phyloP scores from a whole-genome alignment of 2,113 vertebrate genomes.

The Gallinago undulata region DNA sequence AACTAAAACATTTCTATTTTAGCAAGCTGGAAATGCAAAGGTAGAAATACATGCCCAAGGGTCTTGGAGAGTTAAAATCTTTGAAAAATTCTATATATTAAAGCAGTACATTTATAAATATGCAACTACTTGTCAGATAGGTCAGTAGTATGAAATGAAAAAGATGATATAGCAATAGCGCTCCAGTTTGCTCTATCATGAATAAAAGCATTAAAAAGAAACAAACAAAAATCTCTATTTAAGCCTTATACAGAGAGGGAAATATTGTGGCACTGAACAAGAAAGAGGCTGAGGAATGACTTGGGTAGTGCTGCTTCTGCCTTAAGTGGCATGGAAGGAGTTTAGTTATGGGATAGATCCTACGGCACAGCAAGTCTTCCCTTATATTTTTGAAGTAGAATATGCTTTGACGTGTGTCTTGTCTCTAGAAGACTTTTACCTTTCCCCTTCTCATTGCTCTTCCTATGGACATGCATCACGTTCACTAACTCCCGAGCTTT shows the following conservation, averaged over 20 bases:
- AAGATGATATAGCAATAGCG: neutral
- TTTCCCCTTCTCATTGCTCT: neutral
- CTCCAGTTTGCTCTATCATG: neutral
- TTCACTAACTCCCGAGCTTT: neutral
- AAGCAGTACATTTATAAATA: neutral
- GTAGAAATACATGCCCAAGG: neutral
- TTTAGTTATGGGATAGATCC: neutral
- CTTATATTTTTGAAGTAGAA: neutral
- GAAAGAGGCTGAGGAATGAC: neutral
- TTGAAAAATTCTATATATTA: neutral
- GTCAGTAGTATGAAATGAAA: neutral
- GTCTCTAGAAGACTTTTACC: neutral
- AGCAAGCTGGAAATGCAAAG: neutral
- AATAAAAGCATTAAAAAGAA: neutral
- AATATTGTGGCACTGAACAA: neutral
- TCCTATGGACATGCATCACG: neutral
- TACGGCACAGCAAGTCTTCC: neutral
- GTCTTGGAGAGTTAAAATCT: neutral
- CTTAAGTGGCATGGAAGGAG: rapidly evolving
- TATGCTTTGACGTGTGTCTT: neutral
- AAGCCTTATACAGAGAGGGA: neutral
- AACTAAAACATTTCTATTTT: neutral
- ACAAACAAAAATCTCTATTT: neutral
- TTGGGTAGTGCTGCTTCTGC: neutral
- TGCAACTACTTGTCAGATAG: neutral